Conservation (phyloP, 2,797 vertebrate species). For the Paguma larvata region DNA sequence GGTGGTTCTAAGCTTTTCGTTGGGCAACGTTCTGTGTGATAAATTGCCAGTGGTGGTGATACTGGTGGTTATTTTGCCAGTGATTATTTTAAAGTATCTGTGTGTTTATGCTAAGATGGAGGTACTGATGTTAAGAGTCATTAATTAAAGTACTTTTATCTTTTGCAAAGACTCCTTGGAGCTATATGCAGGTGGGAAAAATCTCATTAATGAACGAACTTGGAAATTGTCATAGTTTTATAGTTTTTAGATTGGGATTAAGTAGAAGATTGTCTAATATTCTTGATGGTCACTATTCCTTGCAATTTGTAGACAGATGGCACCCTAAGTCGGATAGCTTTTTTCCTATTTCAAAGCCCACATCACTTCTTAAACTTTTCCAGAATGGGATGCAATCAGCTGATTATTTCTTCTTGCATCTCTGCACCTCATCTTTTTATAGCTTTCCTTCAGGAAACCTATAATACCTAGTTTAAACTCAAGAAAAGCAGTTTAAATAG, state of each 20-base stretch:
- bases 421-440: conserved; percentile 72
- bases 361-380: conserved; percentile 55
- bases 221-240: neutral
- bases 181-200: neutral
- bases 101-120: conserved; percentile 35
- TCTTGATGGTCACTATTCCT: conserved; percentile 10
- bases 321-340: neutral
- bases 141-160: conserved; percentile 31
- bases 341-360: conserved; percentile 47
- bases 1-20: neutral
- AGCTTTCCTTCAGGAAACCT: conserved; percentile 62
- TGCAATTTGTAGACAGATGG: conserved; percentile 49
- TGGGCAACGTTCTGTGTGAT: neutral
- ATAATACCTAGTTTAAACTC: conserved; percentile 63
- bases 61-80: neutral
- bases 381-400: conserved; percentile 54
- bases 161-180: conserved; percentile 41
- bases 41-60: neutral
- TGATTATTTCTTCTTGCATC: conserved; percentile 59
- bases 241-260: neutral
- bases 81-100: conserved; percentile 22
- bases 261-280: neutral
- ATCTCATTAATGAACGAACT: conserved; percentile 35
- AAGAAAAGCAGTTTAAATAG: conserved; percentile 70
- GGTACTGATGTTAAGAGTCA: neutral